A percentile compares a stretch with the other conserved stretches of the same genome.
Conservation (phyloP, 2,113 vertebrate species). For the Mormoops blainvillei region DNA sequence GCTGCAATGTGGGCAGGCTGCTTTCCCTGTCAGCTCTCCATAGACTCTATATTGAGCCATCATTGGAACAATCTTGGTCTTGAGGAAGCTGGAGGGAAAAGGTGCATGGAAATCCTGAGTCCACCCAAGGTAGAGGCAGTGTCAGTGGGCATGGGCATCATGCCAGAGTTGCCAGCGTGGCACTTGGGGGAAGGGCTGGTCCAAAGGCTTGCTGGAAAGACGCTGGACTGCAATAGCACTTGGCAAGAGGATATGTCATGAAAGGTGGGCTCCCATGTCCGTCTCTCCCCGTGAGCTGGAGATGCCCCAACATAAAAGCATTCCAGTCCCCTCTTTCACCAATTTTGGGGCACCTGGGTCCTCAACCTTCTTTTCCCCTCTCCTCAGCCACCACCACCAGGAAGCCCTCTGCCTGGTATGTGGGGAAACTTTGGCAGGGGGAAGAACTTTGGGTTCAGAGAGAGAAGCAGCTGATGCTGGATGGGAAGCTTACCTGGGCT, state of each 20-base stretch:
- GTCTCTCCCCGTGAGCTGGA: neutral
- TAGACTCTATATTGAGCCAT: neutral
- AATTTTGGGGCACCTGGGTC: neutral
- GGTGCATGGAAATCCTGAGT: neutral
- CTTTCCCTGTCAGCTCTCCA: neutral
- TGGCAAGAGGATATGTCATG: neutral
- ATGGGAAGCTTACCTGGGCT: neutral
- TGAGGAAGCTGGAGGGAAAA: neutral
- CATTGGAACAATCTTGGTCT: neutral
- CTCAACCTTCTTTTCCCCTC: neutral
- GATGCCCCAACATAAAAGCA: neutral
- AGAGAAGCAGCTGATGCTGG: neutral
- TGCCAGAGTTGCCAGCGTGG: conserved; percentile 66
- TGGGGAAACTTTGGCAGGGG: neutral
- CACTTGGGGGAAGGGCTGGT: conserved; percentile 24
- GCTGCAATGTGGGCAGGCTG: neutral
- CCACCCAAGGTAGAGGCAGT: neutral
- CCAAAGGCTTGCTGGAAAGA: neutral
- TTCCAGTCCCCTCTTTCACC: neutral
- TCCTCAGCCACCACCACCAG: neutral
- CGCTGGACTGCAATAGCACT: neutral
- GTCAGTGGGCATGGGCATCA: neutral
- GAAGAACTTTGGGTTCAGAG: conserved; percentile 19
- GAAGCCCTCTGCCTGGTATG: neutral
- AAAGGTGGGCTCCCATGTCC: neutral